A percentile compares a stretch with the other conserved stretches of the same genome.
These are phyloP conservation scores for Catamblyrhynchus diadema DNA, from an alignment of 2,797 vertebrate species.

Conservation along the genomic window DNA sequence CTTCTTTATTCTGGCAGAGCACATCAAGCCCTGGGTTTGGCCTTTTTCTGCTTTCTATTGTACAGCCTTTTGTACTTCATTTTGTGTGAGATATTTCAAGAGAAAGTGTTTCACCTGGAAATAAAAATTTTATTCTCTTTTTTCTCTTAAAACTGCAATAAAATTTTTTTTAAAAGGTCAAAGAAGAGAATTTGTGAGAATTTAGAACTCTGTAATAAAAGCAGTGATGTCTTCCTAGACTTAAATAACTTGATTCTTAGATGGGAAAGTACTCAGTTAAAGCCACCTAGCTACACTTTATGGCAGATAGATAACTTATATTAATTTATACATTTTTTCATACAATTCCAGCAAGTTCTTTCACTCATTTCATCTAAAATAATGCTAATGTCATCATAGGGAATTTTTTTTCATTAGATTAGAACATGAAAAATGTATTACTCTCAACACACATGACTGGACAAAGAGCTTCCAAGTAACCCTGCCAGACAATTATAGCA, in stretches of 20 bases:
- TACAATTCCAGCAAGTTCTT: neutral
- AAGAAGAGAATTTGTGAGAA: neutral
- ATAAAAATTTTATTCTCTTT: too few relatives aligned
- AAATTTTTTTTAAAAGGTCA: rapidly evolving
- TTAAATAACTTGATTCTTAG: neutral
- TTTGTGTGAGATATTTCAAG: neutral
- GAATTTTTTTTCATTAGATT: neutral
- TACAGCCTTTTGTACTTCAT: neutral
- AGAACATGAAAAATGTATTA: neutral
- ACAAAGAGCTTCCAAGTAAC: neutral
- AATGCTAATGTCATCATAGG: neutral
- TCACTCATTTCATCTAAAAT: neutral
- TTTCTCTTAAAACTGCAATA: neutral
- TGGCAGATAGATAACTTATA: neutral
- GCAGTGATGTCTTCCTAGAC: neutral
- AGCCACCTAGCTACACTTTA: neutral
- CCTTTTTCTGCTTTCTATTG: neutral
- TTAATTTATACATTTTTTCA: neutral
- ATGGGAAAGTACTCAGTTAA: neutral
- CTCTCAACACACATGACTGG: neutral
- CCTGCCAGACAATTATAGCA: neutral
- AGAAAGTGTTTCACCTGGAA: neutral
- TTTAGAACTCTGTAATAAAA: neutral
- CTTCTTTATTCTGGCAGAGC: neutral
- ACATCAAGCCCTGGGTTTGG: neutral